These are phyloP conservation scores for Tanytarsus gracilentus DNA, from an alignment of 2,888 invertebrate genomes.

Conservation along the genomic window DNA sequence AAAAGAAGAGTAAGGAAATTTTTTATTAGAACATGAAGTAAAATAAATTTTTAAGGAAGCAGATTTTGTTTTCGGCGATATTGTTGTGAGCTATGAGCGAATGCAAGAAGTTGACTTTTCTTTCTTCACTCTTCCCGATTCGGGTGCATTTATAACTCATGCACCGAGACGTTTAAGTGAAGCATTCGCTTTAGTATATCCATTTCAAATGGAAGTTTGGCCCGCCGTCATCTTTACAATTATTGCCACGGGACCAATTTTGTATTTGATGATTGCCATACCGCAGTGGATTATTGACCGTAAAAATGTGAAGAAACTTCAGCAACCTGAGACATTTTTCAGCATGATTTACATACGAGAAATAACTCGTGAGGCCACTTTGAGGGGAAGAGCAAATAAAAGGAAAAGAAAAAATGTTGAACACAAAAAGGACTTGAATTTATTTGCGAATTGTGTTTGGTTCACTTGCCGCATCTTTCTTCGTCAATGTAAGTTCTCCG, in stretches of 20 bases:
- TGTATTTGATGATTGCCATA: slow-evolving; percentile 59
- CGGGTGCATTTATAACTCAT: slow-evolving; percentile 67
- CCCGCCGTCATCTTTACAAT: slow-evolving; percentile 57
- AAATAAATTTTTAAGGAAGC: slow-evolving; percentile 47
- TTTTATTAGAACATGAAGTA: neutral
- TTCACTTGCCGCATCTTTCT: slow-evolving; percentile 60
- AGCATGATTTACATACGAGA: slow-evolving; percentile 19
- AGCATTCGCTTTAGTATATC: slow-evolving; percentile 61
- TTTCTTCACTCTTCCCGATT: slow-evolving; percentile 65
- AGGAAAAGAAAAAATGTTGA: neutral
- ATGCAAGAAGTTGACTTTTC: slow-evolving; percentile 65
- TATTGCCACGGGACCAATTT: slow-evolving; percentile 56
- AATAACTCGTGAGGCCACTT: neutral
- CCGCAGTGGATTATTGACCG: slow-evolving; percentile 39
- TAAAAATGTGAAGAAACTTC: neutral
- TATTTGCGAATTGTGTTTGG: slow-evolving; percentile 59
- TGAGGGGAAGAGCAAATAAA: neutral
- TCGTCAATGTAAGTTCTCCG: slow-evolving; percentile 53
- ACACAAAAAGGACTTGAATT: slow-evolving; percentile 33
- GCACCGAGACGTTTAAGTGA: slow-evolving; percentile 64
- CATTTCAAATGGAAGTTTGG: slow-evolving; percentile 69
- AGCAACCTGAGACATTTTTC: slow-evolving; percentile 30
- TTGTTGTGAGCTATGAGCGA: slow-evolving; percentile 63
- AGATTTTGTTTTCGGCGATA: slow-evolving; percentile 65
- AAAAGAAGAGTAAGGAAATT: slow-evolving; percentile 51